These are phyloP conservation scores for Epinotia ramella DNA, from an alignment of 2,888 invertebrate species.

Conservation along the genomic window DNA sequence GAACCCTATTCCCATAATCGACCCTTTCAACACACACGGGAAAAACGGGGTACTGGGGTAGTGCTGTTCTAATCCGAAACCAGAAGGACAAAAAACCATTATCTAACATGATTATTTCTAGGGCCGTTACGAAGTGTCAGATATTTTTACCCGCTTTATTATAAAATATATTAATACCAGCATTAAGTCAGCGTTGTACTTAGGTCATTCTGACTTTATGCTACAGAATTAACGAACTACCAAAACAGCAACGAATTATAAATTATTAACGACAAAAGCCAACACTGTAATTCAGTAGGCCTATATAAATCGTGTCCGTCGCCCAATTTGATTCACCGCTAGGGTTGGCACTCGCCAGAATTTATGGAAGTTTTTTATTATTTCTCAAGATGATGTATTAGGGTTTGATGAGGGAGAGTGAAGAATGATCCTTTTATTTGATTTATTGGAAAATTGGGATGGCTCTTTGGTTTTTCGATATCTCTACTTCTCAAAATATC, in stretches of 20 bases:
- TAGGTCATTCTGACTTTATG: neutral
- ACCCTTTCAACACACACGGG: too few relatives aligned
- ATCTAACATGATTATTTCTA: too few relatives aligned
- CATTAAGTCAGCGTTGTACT: neutral
- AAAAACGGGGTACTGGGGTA: too few relatives aligned
- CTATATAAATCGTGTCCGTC: slow-evolving; percentile 24
- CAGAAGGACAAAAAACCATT: too few relatives aligned
- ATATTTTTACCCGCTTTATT: neutral
- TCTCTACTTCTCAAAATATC: neutral
- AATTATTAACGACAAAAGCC: slow-evolving; percentile 27
- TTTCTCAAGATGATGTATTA: slow-evolving; percentile 4
- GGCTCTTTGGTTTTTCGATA: neutral
- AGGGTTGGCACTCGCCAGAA: slow-evolving; percentile 12
- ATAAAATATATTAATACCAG: too few relatives aligned
- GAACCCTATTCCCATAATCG: too few relatives aligned
- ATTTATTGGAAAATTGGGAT: neutral
- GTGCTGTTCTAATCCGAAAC: too few relatives aligned
- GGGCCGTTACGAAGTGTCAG: neutral
- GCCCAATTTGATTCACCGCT: slow-evolving; percentile 9
- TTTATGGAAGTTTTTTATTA: neutral
- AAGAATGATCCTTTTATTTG: neutral
- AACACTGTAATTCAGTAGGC: slow-evolving; percentile 30
- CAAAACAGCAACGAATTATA: slow-evolving; percentile 10
- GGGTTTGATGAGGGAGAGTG: neutral
- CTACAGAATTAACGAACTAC: slow-evolving; percentile 1